Evolutionary conservation across 2,797 vertebrate genomes (phyloP).

Genomic region (Ambastaia sidthimunki): DNA sequence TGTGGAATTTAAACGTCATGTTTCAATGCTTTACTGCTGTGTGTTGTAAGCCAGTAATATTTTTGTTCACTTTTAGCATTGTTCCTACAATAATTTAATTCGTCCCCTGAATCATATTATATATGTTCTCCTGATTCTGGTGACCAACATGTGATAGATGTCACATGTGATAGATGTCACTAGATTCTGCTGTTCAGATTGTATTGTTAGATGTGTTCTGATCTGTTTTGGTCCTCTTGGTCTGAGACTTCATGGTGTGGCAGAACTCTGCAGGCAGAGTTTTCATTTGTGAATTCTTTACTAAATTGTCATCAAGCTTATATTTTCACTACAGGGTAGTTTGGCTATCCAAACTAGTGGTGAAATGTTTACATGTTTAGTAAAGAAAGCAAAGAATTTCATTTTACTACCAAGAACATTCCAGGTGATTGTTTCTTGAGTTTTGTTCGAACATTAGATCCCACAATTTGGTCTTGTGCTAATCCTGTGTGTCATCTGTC

Average conservation of each 20-base stretch:
- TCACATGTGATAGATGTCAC: no score
- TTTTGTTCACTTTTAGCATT: not conserved
- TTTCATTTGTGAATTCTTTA: not conserved
- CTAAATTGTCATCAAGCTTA: slow-evolving; percentile 3
- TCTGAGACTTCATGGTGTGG: slow-evolving; percentile 6
- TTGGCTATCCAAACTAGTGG: not conserved
- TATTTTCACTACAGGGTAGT: not conserved
- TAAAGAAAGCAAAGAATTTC: not conserved
- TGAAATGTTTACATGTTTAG: slow-evolving; percentile 8
- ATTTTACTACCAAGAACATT: not conserved
- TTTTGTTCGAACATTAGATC: not conserved
- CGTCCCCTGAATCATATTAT: slow-evolving; percentile 1
- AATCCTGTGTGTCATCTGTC: not conserved
- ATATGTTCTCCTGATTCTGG: slow-evolving; percentile 10
- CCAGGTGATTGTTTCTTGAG: not conserved
- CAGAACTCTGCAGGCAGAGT: slow-evolving; percentile 26
- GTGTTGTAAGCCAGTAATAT: not conserved
- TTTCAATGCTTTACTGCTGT: not conserved
- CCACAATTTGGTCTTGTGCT: not conserved
- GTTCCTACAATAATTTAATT: slow-evolving; percentile 9
- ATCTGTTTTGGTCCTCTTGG: not conserved
- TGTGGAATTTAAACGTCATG: not conserved
- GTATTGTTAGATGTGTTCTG: not conserved
- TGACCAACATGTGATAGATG: not conserved
- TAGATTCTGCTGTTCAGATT: slow-evolving; percentile 8